Conservation (phyloP, 1,140 invertebrate species). For the Eumeta japonica region DNA sequence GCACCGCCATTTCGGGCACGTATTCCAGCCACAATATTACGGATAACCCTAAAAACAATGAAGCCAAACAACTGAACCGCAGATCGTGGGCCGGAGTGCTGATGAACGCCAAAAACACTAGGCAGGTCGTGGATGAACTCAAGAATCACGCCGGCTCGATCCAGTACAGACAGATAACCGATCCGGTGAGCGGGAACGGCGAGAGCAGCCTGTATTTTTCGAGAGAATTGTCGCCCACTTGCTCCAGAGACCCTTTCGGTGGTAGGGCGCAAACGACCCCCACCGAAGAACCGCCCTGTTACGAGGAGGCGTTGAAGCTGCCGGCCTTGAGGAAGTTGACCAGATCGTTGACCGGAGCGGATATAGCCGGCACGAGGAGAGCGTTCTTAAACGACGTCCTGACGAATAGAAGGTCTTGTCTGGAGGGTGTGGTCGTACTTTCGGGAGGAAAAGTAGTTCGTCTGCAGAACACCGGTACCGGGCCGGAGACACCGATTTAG, state of each 20-base stretch:
- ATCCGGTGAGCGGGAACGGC: slow-evolving; percentile 31
- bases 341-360: slow-evolving; percentile 54
- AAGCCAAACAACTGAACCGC: slow-evolving; percentile 42
- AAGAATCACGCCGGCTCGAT: slow-evolving; percentile 10
- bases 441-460: slow-evolving; percentile 40
- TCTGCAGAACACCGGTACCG: slow-evolving; percentile 34
- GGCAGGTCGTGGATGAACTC: slow-evolving; percentile 45
- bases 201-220: slow-evolving; percentile 60
- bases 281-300: slow-evolving; percentile 50
- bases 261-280: slow-evolving; percentile 56
- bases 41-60: slow-evolving; percentile 23
- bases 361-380: slow-evolving; percentile 39
- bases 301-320: slow-evolving; percentile 57
- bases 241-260: slow-evolving; percentile 62
- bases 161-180: slow-evolving; percentile 8
- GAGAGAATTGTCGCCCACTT: slow-evolving; percentile 62
- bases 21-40: slow-evolving; percentile 42
- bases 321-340: slow-evolving; percentile 56
- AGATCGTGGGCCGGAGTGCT: slow-evolving; percentile 45
- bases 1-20: slow-evolving; percentile 31
- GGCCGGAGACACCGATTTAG: slow-evolving; percentile 49
- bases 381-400: slow-evolving; percentile 51
- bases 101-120: slow-evolving; percentile 36
- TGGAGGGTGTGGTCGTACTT: slow-evolving; percentile 49
- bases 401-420: slow-evolving; percentile 52